Evolutionary conservation across 2,888 invertebrate genomes (phyloP).

Genomic region (Aquatica leii): DNA sequence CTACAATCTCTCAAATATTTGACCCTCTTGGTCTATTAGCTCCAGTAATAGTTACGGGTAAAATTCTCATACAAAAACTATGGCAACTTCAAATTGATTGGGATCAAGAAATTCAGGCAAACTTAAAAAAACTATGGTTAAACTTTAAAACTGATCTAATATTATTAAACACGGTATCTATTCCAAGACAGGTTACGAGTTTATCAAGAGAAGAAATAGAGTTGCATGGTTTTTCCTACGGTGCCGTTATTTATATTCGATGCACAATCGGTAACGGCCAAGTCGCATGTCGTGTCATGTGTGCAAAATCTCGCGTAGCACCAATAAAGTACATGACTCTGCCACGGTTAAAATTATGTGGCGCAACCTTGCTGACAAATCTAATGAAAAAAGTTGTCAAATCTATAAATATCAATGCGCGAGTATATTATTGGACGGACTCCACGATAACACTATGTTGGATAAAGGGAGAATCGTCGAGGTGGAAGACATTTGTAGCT

Average conservation of each 20-base stretch:
- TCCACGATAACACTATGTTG: not conserved
- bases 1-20: slow-evolving; percentile 4
- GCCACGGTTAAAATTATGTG: slow-evolving; percentile 35
- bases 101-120: not conserved
- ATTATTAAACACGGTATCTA: not conserved
- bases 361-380: slow-evolving; percentile 16
- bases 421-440: not conserved
- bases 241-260: no score
- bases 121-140: slow-evolving; percentile 2
- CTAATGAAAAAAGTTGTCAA: not conserved
- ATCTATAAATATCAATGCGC: not conserved
- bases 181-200: not conserved
- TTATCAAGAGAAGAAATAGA: not conserved
- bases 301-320: slow-evolving; percentile 33
- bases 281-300: no score
- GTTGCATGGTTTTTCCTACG: not conserved
- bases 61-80: slow-evolving; percentile 2
- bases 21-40: not conserved
- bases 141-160: not conserved
- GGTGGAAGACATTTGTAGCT: slow-evolving; percentile 12
- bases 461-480: not conserved
- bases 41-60: not conserved
- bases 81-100: not conserved
- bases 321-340: slow-evolving; percentile 28
- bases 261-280: no score